Percentiles rank a stretch among this genome's conserved stretches.
These are phyloP conservation scores for Synanthedon formicaeformis DNA, from an alignment of 2,888 invertebrate species.

Conservation along the genomic window DNA sequence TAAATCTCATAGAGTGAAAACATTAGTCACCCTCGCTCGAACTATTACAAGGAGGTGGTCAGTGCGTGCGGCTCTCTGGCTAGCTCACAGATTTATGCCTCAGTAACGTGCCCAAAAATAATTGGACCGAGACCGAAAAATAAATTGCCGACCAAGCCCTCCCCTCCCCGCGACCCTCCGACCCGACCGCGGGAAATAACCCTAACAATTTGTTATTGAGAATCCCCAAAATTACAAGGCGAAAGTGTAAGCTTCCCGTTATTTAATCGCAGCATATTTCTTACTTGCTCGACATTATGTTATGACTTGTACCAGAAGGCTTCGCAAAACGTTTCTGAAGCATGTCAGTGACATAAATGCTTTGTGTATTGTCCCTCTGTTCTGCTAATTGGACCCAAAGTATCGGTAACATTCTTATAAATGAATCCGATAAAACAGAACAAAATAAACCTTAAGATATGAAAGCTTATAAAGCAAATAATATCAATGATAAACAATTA, in stretches of 20 bases:
- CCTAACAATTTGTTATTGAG: conserved; percentile 50
- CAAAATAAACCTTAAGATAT: no score
- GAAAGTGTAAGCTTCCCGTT: conserved; percentile 14
- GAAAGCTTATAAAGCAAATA: no score
- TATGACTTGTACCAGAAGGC: neutral
- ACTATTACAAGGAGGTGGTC: conserved; percentile 12
- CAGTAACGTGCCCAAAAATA: conserved; percentile 62
- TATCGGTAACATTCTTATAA: neutral
- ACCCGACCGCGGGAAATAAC: conserved; percentile 33
- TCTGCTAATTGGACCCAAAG: neutral
- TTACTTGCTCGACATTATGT: conserved; percentile 6
- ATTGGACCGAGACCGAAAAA: conserved; percentile 64
- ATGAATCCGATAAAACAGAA: no score
- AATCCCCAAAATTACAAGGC: conserved; percentile 32
- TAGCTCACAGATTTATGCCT: conserved; percentile 39
- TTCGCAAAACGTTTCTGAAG: neutral
- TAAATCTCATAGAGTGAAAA: conserved; percentile 36
- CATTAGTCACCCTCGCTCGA: conserved; percentile 29
- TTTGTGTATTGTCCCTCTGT: neutral
- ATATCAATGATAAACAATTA: no score
- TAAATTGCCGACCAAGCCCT: conserved; percentile 43
- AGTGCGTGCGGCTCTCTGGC: conserved; percentile 28
- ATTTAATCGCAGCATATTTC: conserved; percentile 12
- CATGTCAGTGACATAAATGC: neutral
- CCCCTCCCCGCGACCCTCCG: conserved; percentile 8